Evolutionary conservation across 2,113 vertebrate genomes (phyloP).

Genomic region (Illadopsis cleaveri): DNA sequence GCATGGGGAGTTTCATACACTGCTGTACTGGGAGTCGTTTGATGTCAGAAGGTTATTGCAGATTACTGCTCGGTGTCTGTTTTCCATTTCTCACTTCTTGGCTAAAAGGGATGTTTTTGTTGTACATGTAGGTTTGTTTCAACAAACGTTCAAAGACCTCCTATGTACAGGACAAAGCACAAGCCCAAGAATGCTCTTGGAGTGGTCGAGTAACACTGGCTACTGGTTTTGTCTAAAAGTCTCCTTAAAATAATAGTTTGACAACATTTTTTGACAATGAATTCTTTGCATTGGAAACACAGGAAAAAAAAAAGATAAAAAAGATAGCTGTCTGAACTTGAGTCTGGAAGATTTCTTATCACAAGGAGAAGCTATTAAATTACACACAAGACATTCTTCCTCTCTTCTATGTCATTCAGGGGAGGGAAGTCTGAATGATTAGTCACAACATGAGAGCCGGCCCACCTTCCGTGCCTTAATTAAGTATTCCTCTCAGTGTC

Average conservation of each 20-base stretch:
- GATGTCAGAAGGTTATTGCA: slow-evolving; percentile 9
- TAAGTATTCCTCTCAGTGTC: background rate
- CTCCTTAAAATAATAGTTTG: background rate
- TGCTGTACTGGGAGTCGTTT: background rate
- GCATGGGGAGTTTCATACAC: background rate
- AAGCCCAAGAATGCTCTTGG: background rate
- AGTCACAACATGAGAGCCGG: background rate
- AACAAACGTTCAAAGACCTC: slow-evolving; percentile 45
- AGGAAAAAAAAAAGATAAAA: background rate
- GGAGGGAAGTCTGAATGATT: background rate
- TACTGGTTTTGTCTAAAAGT: background rate
- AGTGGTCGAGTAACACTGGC: background rate
- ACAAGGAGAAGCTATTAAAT: background rate
- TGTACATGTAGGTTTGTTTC: background rate
- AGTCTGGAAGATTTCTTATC: background rate
- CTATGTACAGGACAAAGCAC: slow-evolving; percentile 27
- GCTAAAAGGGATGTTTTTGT: slow-evolving; percentile 45
- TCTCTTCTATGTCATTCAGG: background rate
- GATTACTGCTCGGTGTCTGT: background rate
- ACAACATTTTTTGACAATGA: background rate
- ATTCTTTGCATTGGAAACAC: background rate
- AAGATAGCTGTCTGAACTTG: background rate
- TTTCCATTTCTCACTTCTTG: slow-evolving; percentile 36
- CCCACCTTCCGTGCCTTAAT: background rate
- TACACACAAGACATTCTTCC: background rate